A percentile compares a stretch with the other conserved stretches of the same genome.
These are phyloP conservation scores for Manacus vitellinus DNA, from an alignment of 2,113 vertebrate species.

Conservation along the genomic window DNA sequence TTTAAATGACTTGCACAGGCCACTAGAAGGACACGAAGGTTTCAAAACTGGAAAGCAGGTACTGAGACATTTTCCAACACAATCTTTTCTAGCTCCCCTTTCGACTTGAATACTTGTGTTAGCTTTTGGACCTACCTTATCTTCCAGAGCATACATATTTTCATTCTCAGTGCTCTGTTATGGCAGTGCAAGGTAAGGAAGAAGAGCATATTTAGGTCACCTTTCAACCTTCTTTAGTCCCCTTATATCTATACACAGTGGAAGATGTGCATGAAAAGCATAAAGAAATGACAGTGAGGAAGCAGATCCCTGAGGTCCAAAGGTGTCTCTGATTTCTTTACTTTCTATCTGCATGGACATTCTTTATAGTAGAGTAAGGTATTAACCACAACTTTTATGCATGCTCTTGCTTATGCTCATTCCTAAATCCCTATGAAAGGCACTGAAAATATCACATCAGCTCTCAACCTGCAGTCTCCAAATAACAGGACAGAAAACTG, in stretches of 20 bases:
- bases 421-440: not conserved
- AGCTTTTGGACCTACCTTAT: not conserved
- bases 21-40: not conserved
- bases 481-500: conserved; percentile 45
- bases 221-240: not conserved
- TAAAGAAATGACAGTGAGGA: not conserved
- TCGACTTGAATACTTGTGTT: not conserved
- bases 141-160: not conserved
- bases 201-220: not conserved
- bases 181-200: not conserved
- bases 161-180: not conserved
- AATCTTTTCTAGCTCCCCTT: not conserved
- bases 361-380: not conserved
- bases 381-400: not conserved
- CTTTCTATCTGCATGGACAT: not conserved
- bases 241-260: not conserved
- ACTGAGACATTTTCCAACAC: not conserved
- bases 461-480: conserved; percentile 33
- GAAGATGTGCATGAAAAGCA: not conserved
- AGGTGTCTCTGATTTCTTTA: not conserved
- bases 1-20: not conserved
- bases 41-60: not conserved
- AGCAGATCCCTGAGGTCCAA: not conserved
- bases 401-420: not conserved
- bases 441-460: conserved; percentile 6